phyloP scores from a whole-genome alignment of 1,140 invertebrate genomes.

The Druon quercuslanigerum region DNA sequence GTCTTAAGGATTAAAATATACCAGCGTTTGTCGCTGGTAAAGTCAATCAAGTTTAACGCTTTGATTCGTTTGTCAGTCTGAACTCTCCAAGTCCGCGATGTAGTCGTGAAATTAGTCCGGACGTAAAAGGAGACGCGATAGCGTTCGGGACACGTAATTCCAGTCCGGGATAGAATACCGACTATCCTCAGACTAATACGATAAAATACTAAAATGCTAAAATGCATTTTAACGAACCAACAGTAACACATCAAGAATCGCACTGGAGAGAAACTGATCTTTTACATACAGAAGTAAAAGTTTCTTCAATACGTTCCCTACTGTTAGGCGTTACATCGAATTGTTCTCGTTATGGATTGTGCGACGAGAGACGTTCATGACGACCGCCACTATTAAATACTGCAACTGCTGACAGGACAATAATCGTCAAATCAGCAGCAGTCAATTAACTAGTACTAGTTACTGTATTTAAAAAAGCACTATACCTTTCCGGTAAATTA shows the following conservation, averaged over 20 bases:
- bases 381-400: conserved; percentile 9
- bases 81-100: conserved; percentile 71
- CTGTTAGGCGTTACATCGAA: not conserved
- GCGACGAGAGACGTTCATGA: conserved; percentile 46
- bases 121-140: conserved; percentile 53
- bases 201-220: conserved; percentile 61
- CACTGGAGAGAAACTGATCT: not conserved
- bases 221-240: conserved; percentile 61
- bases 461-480: not conserved
- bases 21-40: conserved; percentile 36
- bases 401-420: conserved; percentile 9
- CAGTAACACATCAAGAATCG: conserved; percentile 32
- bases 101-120: conserved; percentile 42
- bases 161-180: conserved; percentile 40
- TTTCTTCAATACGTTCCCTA: conserved; percentile 29
- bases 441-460: conserved; percentile 3
- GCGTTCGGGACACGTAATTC: conserved; percentile 35
- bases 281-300: not conserved
- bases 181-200: conserved; percentile 44
- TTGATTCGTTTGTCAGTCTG: conserved; percentile 74
- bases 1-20: conserved; percentile 30
- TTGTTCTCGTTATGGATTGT: conserved; percentile 46
- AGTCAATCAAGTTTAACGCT: conserved; percentile 59
- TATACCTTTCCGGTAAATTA: conserved; percentile 9
- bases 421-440: conserved; percentile 4